Evolutionary conservation across 2,113 vertebrate species (phyloP).

Genomic region (Phyllopteryx taeniolatus): DNA sequence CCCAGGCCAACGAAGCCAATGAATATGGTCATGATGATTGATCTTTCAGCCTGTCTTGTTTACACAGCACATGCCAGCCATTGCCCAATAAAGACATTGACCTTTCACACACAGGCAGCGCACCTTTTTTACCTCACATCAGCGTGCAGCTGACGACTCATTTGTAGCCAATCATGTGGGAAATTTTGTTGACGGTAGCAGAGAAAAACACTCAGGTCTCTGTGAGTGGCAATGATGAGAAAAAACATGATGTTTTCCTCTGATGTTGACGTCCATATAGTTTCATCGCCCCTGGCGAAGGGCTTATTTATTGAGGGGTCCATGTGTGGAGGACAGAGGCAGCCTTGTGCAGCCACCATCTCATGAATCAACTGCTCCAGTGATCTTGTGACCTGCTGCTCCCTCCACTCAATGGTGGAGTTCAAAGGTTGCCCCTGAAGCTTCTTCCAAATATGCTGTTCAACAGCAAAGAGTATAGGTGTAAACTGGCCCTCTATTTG

Average conservation of each 20-base stretch:
- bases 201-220: conserved; percentile 11
- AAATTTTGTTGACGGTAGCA: conserved; percentile 14
- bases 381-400: conserved; percentile 48
- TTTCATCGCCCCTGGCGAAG: conserved; percentile 47
- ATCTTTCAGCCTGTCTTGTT: conserved; percentile 57
- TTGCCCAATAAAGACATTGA: conserved; percentile 47
- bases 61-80: conserved; percentile 49
- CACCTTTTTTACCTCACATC: conserved; percentile 51
- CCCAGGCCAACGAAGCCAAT: conserved; percentile 42
- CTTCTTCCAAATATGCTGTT: conserved; percentile 27
- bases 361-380: conserved; percentile 51
- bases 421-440: conserved; percentile 49
- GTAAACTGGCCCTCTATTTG: conserved; percentile 24
- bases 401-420: conserved; percentile 30
- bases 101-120: conserved; percentile 61
- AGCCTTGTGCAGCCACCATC: conserved; percentile 37
- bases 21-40: conserved; percentile 42
- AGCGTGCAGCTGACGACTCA: conserved; percentile 44
- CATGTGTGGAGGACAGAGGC: conserved; percentile 42
- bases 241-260: conserved; percentile 41
- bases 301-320: conserved; percentile 39
- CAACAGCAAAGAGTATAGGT: conserved; percentile 9
- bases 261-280: conserved; percentile 50
- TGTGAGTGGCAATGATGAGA: conserved; percentile 9
- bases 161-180: conserved; percentile 30